Evolutionary conservation across 2,113 vertebrate species (phyloP).

Genomic region (Indri indri): DNA sequence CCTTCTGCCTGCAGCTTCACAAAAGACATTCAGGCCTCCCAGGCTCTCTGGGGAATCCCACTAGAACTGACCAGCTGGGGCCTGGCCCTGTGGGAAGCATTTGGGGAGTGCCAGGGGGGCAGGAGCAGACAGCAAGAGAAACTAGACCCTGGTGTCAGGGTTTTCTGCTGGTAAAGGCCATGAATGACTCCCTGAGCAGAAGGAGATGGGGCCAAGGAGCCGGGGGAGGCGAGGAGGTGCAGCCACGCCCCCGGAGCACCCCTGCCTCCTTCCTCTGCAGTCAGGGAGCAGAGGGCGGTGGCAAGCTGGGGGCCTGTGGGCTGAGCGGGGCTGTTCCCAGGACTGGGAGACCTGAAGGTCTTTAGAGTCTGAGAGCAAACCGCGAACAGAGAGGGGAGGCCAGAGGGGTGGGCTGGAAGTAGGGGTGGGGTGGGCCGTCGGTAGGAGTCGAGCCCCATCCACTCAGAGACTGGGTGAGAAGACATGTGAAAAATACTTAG

Average conservation of each 20-base stretch:
- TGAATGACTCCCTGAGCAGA: neutral
- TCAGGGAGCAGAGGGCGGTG: neutral
- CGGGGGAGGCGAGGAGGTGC: neutral
- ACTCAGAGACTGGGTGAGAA: neutral
- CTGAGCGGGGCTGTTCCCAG: neutral
- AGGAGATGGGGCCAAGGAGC: neutral
- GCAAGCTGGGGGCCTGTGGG: no score
- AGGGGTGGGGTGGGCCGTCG: neutral
- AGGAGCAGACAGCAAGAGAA: neutral
- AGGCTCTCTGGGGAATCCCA: neutral
- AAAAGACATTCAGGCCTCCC: neutral
- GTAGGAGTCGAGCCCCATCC: accelerated
- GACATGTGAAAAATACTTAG: neutral
- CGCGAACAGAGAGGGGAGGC: neutral
- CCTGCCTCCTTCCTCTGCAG: neutral
- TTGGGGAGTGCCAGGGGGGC: accelerated
- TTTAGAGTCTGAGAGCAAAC: neutral
- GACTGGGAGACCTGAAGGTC: no score
- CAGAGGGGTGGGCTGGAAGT: neutral
- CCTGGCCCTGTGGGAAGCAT: neutral
- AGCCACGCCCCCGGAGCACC: neutral
- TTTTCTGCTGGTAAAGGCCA: neutral
- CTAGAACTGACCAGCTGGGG: neutral
- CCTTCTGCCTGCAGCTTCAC: neutral
- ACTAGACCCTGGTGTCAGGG: neutral